phyloP scores from a whole-genome alignment of 2,113 vertebrate species.

The Neogale vison region DNA sequence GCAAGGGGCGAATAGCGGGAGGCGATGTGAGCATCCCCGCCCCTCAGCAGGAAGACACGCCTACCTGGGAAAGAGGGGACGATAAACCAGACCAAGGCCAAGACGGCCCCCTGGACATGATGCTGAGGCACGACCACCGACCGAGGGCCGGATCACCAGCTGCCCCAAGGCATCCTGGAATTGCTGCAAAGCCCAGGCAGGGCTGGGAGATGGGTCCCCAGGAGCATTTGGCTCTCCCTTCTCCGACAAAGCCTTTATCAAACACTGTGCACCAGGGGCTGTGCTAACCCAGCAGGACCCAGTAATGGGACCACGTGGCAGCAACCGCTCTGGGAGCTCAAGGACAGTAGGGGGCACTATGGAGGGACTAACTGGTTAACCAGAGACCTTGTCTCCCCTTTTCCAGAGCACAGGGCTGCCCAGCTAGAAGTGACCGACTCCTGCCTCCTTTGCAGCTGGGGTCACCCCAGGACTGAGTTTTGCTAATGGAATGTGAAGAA shows the following conservation, averaged over 20 bases:
- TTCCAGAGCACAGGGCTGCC: neutral
- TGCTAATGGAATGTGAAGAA: neutral
- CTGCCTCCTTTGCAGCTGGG: neutral
- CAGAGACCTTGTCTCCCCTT: neutral
- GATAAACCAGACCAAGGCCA: neutral
- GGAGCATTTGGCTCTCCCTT: neutral
- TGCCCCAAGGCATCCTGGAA: too few relatives aligned
- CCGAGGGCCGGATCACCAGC: neutral
- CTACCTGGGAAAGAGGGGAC: neutral
- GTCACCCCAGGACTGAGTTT: neutral
- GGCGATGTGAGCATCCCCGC: neutral
- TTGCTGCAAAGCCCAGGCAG: neutral
- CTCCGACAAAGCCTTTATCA: neutral
- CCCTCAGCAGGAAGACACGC: neutral
- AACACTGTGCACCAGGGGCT: neutral
- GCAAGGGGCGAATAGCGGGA: rapidly evolving
- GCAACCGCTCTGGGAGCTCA: neutral
- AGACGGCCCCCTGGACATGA: too few relatives aligned
- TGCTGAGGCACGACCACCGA: neutral
- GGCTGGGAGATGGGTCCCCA: neutral
- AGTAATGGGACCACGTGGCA: neutral
- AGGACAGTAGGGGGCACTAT: neutral
- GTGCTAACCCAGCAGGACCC: neutral
- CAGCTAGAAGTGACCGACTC: rapidly evolving
- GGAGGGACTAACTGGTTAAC: neutral